Evolutionary conservation across 2,888 invertebrate genomes (phyloP).

Genomic region (Drosophila dives): DNA sequence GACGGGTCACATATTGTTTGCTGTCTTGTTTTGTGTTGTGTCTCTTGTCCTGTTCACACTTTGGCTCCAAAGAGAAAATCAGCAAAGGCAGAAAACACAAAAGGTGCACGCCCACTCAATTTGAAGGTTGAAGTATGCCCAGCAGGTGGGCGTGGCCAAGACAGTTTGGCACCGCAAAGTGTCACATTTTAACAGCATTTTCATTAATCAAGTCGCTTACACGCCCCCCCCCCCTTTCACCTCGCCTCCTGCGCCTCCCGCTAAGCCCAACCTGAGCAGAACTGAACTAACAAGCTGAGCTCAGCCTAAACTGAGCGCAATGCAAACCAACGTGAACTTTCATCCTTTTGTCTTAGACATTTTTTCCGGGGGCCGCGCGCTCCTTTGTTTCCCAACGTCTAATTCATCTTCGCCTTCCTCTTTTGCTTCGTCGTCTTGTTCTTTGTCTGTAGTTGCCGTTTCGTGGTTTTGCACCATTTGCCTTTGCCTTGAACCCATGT

Average conservation of each 20-base stretch:
- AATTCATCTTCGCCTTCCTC: neutral
- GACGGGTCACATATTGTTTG: constrained; percentile 42
- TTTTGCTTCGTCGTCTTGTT: neutral
- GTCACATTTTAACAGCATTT: constrained; percentile 78
- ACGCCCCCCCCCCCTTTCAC: constrained; percentile 13
- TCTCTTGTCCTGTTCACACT: constrained; percentile 52
- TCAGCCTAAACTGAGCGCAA: constrained; percentile 8
- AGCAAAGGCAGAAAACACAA: constrained; percentile 8
- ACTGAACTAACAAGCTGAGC: constrained; percentile 18
- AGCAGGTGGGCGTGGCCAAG: constrained; percentile 61
- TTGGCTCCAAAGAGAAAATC: constrained; percentile 8
- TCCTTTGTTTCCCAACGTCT: constrained; percentile 2
- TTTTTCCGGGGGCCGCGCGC: constrained; percentile 9
- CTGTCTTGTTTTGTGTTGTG: constrained; percentile 10
- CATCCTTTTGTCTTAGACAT: constrained; percentile 47
- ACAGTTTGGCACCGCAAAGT: constrained; percentile 72
- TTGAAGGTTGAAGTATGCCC: constrained; percentile 48
- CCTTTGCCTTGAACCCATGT: constrained; percentile 11
- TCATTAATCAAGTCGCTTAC: constrained; percentile 69
- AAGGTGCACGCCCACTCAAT: constrained; percentile 45
- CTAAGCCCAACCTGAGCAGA: constrained; percentile 4
- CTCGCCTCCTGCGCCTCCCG: neutral
- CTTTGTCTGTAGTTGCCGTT: constrained; percentile 6
- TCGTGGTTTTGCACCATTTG: constrained; percentile 50
- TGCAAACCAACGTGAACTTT: constrained; percentile 43